Evolutionary conservation across 2,888 invertebrate species (phyloP), one percentile per base, ranked within the genome.

Genomic region (Nineta flava): DNA sequence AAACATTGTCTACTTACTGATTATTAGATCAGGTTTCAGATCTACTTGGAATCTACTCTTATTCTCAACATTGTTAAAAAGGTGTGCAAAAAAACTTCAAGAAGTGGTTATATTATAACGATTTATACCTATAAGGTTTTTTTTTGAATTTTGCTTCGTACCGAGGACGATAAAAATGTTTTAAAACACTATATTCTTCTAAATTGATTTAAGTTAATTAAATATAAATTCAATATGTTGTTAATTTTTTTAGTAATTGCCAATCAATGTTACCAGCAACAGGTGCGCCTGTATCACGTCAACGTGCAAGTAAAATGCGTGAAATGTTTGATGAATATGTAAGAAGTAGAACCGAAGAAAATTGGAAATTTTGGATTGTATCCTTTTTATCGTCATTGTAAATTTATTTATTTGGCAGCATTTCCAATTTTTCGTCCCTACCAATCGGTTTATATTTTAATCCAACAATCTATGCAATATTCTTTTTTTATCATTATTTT

Each of bases 351-450:
- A 94, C 94, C 15, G 75, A 83, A 64, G 83, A 84, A 61, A 92
- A 93, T 70, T 96, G 95, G 95, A 95, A 93, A 72, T 96, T 94
- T 72, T 96, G 94, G 93, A 91, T 96, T 73, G 94, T 94, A 91
- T 83, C 81, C 81, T 81, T 81, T 75, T 53, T 15, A 35, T 42
- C n/a, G 17, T 47, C 44, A 42, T 19, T 47, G 48, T n/a, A 40
- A 26, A 34, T 9, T 34, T 38, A 35, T 17, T 9, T n/a, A n/a
- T n/a, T n/a, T n/a, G n/a, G n/a, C n/a, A n/a, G n/a, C 15, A 15
- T 40, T 40, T 40, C n/a, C 5, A 40, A 12, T 34, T 9, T 34
- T 34, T 12, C 34, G 9, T 34, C 12, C 34, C 34, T 12, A 9
- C 12, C 12, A 34, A 34, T n/a, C n/a, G n/a, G n/a, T n/a, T n/a